Percentiles rank a stretch among this genome's conserved stretches.
phyloP scores from a whole-genome alignment of 2,888 invertebrate species.

The Atethmia centrago region DNA sequence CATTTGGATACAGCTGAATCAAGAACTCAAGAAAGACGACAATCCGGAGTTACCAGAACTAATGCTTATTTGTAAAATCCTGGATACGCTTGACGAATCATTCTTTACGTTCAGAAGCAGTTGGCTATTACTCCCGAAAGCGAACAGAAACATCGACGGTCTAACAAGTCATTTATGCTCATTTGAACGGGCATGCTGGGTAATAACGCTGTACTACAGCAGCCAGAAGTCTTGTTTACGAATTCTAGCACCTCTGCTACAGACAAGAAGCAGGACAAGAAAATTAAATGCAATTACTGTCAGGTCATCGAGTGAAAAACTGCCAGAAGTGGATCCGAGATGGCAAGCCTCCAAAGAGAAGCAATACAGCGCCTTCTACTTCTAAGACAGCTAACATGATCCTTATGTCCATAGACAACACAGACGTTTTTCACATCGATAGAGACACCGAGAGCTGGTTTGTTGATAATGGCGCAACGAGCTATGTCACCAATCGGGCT shows the following conservation, averaged over 20 bases:
- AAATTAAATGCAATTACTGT: background rate
- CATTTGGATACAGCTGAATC: background rate
- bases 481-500: background rate
- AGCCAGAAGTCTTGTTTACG: background rate
- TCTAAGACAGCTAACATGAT: conserved; percentile 3
- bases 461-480: background rate
- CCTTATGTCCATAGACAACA: background rate
- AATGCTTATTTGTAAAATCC: background rate
- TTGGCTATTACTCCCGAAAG: background rate
- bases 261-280: background rate
- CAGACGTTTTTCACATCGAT: background rate
- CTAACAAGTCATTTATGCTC: background rate
- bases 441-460: conserved; percentile 1
- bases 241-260: background rate
- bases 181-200: background rate
- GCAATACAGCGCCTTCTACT: background rate
- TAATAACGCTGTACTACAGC: background rate
- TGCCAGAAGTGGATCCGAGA: background rate
- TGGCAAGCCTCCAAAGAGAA: background rate
- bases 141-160: background rate
- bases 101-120: background rate
- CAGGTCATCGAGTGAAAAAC: conserved; percentile 2
- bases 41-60: background rate
- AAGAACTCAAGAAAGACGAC: background rate
- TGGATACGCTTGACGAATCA: background rate